phyloP scores from a whole-genome alignment of 2,888 invertebrate species.

The Maniola hyperantus region DNA sequence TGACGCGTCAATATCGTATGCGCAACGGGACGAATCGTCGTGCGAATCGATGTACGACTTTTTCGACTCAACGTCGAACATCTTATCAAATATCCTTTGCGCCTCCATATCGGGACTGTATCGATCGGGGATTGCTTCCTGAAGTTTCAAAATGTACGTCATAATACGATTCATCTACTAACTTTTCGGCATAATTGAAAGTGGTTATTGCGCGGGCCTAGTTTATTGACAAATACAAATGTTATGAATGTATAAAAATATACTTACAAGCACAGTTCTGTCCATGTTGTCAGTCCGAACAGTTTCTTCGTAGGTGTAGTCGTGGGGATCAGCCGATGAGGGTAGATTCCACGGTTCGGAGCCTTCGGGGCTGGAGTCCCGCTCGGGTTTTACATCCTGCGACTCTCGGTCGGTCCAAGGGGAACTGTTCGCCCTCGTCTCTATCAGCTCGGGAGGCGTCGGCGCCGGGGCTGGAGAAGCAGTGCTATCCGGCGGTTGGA shows the following conservation, averaged over 20 bases:
- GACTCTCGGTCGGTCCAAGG: constrained; percentile 67
- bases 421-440: constrained; percentile 63
- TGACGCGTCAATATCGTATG: constrained; percentile 78
- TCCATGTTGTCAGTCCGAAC: constrained; percentile 70
- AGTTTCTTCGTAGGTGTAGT: constrained; percentile 73
- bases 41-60: constrained; percentile 72
- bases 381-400: constrained; percentile 61
- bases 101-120: constrained; percentile 83
- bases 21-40: constrained; percentile 75
- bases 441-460: constrained; percentile 67
- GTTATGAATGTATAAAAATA: background rate
- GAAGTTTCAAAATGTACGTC: constrained; percentile 75
- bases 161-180: constrained; percentile 49
- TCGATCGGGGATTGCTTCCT: constrained; percentile 79
- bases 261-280: constrained; percentile 75
- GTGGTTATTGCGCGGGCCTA: constrained; percentile 3
- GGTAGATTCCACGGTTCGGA: constrained; percentile 72
- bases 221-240: background rate
- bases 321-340: constrained; percentile 60
- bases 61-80: constrained; percentile 81
- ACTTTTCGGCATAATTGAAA: background rate
- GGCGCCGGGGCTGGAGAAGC: constrained; percentile 61
- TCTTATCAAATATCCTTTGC: constrained; percentile 82
- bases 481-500: constrained; percentile 65
- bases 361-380: constrained; percentile 67